phyloP scores from a whole-genome alignment of 2,797 vertebrate species.

The Danio jaintianensis region DNA sequence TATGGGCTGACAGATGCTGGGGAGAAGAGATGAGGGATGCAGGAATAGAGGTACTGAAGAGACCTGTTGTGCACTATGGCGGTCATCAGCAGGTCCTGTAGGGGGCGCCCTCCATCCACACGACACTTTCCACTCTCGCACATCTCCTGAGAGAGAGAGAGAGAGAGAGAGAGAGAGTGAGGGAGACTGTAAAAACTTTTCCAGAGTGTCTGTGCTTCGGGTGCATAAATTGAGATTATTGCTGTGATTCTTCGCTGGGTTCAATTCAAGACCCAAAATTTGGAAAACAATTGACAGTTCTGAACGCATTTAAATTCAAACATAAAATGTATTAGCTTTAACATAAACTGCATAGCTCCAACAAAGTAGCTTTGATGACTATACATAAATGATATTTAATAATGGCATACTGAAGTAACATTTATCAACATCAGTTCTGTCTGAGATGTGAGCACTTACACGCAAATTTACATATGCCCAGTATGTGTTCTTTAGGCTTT shows the following conservation, averaged over 20 bases:
- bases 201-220: background rate
- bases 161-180: background rate
- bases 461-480: background rate
- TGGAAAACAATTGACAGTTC: background rate
- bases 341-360: background rate
- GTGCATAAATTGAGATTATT: background rate
- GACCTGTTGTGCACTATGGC: constrained; percentile 81
- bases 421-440: background rate
- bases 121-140: constrained; percentile 74
- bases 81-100: constrained; percentile 84
- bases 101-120: constrained; percentile 70
- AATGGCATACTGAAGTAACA: no score
- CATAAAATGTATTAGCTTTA: background rate
- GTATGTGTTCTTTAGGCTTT: background rate
- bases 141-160: constrained; percentile 79
- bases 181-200: background rate
- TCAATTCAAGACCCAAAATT: background rate
- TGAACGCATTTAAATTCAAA: background rate
- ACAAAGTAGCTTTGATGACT: background rate
- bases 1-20: background rate
- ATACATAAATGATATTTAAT: background rate
- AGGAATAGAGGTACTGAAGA: constrained; percentile 8
- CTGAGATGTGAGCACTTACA: background rate
- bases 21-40: background rate
- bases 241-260: background rate